Evolutionary conservation across 1,140 invertebrate genomes (phyloP).

Genomic region (Brachionus plicatilis): DNA sequence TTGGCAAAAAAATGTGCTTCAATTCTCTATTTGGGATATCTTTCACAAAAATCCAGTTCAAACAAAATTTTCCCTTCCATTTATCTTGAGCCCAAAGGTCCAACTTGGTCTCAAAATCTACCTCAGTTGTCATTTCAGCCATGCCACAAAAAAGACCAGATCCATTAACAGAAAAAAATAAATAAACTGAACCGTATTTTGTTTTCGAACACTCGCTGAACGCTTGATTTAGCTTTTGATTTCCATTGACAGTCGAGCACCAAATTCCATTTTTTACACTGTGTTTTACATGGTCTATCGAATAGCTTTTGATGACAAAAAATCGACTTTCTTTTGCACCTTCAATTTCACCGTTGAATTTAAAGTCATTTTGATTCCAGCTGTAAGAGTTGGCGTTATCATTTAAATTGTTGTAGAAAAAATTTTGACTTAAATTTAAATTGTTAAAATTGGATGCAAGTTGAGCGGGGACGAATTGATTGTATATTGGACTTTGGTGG

Average conservation of each 20-base stretch:
- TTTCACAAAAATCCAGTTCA: slow-evolving; percentile 97
- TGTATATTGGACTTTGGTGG: not conserved
- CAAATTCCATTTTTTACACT: slow-evolving; percentile 98
- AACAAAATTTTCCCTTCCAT: slow-evolving; percentile 75
- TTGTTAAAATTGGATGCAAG: not conserved
- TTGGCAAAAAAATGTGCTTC: slow-evolving; percentile 87
- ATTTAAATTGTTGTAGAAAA: not conserved
- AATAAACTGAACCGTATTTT: slow-evolving; percentile 72
- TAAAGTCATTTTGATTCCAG: not conserved
- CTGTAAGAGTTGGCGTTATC: not conserved
- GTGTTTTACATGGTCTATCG: slow-evolving; percentile 94
- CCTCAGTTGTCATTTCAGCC: slow-evolving; percentile 88
- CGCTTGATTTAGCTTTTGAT: slow-evolving; percentile 84
- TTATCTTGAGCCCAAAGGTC: slow-evolving; percentile 61
- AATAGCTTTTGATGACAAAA: slow-evolving; percentile 61
- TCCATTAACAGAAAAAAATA: slow-evolving; percentile 93
- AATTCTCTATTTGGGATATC: slow-evolving; percentile 75
- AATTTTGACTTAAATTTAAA: not conserved
- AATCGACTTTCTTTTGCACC: not conserved
- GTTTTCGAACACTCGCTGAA: slow-evolving; percentile 68
- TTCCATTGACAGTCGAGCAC: slow-evolving; percentile 96
- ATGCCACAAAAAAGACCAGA: slow-evolving; percentile 97
- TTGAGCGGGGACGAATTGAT: not conserved
- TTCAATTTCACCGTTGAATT: slow-evolving; percentile 24
- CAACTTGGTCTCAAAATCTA: slow-evolving; percentile 69